Percentiles rank a stretch among this genome's conserved stretches.
phyloP scores from a whole-genome alignment of 2,888 invertebrate species.

The Cartodere bifasciata region DNA sequence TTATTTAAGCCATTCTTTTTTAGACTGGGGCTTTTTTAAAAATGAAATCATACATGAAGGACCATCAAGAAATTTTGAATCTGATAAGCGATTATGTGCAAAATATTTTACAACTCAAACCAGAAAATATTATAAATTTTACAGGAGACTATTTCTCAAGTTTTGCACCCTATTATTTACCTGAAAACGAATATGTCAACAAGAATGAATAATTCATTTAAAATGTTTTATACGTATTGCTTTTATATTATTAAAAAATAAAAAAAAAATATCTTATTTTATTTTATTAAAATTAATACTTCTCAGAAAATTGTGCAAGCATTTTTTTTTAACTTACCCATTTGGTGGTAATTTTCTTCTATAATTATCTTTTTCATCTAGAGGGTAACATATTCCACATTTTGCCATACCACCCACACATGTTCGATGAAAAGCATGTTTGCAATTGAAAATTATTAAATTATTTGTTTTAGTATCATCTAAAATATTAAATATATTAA shows the following conservation, averaged over 20 bases:
- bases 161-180: constrained; percentile 38
- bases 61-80: constrained; percentile 43
- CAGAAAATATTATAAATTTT: constrained; percentile 43
- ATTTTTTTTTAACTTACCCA: no score
- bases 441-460: constrained; percentile 74
- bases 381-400: constrained; percentile 32
- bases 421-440: constrained; percentile 77
- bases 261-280: no score
- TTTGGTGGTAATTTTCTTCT: background rate
- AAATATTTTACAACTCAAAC: constrained; percentile 43
- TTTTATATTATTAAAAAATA: no score
- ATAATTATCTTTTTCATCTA: constrained; percentile 25
- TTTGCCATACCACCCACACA: constrained; percentile 45
- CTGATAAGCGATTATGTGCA: constrained; percentile 48
- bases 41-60: constrained; percentile 43
- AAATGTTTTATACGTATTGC: no score
- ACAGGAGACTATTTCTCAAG: constrained; percentile 43
- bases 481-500: no score
- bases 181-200: constrained; percentile 38
- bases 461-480: constrained; percentile 58
- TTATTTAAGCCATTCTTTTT: constrained; percentile 9
- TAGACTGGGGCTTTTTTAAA: constrained; percentile 38
- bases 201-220: no score
- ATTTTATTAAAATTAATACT: no score
- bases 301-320: no score